phyloP scores from a whole-genome alignment of 2,797 vertebrate species.

The Rhinella marina region DNA sequence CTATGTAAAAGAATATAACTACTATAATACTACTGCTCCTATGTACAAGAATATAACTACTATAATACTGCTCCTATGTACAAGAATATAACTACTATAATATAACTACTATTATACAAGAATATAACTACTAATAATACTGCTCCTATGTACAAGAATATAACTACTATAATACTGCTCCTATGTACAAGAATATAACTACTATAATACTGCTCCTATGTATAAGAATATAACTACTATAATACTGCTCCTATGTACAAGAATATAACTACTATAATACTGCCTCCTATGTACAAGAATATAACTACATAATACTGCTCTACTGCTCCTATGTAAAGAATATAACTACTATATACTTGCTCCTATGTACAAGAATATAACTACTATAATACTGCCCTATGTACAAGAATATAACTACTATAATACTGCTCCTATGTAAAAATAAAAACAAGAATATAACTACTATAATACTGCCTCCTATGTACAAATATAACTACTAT shows the following conservation, averaged over 20 bases:
- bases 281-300: too few relatives aligned
- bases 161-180: not conserved
- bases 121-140: not conserved
- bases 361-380: not conserved
- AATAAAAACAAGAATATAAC: not conserved
- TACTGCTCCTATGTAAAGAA: not conserved
- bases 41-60: too few relatives aligned
- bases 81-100: slow-evolving; percentile 1
- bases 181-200: not conserved
- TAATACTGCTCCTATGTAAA: not conserved
- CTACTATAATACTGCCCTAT: not conserved
- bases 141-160: not conserved
- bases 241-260: not conserved
- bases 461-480: not conserved
- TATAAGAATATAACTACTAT: slow-evolving; percentile 1
- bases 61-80: not conserved
- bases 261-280: not conserved
- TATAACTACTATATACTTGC: not conserved
- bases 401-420: slow-evolving; percentile 1
- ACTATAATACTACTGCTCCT: too few relatives aligned
- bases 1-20: not conserved
- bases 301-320: too few relatives aligned
- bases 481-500: slow-evolving; percentile 5
- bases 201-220: not conserved
- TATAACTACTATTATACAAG: not conserved